Conservation (phyloP, 2,113 vertebrate species). For the Ovis aries region ARS-UI_Ramb_v3.0 NC_056055.1:67004001-67004500, state of each 20-base stretch:
- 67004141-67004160: not conserved
- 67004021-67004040: not conserved
- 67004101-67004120: not conserved
- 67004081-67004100: not conserved
- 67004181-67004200: not conserved
- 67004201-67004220: not conserved
- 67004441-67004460: not conserved
- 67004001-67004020: not conserved
- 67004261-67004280: not conserved
- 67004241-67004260: rapidly evolving
- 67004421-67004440: not conserved
- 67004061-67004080: not conserved
- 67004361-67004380: too few relatives aligned
- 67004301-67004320: too few relatives aligned
- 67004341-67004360: too few relatives aligned
- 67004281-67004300: not conserved
- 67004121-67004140: not conserved
- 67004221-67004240: not conserved
- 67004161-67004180: not conserved
- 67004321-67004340: too few relatives aligned
- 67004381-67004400: not conserved
- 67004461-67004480: rapidly evolving
- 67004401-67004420: not conserved
- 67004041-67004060: not conserved
- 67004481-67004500: not conserved